Evolutionary conservation across 1,140 invertebrate species (phyloP).

Genomic region (Drosophila erecta): DNA sequence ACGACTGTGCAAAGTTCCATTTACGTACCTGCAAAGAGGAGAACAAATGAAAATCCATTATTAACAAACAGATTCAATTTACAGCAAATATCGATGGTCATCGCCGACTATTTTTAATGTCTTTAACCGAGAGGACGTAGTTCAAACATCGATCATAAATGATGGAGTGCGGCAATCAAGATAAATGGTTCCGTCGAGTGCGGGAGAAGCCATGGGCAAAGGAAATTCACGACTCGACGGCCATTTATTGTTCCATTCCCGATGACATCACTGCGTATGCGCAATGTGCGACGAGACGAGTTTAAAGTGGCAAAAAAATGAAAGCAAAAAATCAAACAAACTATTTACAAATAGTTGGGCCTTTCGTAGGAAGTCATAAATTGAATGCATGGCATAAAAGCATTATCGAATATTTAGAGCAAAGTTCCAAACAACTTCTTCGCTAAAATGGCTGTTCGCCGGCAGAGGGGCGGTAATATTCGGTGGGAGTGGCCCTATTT

Average conservation of each 20-base stretch:
- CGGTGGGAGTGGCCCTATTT: conserved; percentile 38
- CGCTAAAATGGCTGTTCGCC: conserved; percentile 5
- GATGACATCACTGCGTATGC: conserved; percentile 49
- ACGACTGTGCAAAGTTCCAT: not conserved
- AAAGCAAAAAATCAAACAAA: conserved; percentile 29
- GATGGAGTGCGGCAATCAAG: conserved; percentile 65
- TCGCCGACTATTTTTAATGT: conserved; percentile 30
- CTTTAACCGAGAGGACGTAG: conserved; percentile 23
- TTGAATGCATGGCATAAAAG: conserved; percentile 51
- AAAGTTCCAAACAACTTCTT: conserved; percentile 21
- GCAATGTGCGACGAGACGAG: conserved; percentile 29
- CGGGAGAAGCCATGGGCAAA: conserved; percentile 24
- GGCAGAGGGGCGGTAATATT: conserved; percentile 19
- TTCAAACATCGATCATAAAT: conserved; percentile 72
- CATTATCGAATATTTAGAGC: conserved; percentile 73
- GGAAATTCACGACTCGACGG: conserved; percentile 52
- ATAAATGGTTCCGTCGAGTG: conserved; percentile 62
- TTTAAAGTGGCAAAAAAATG: conserved; percentile 29
- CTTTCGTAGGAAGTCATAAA: conserved; percentile 47
- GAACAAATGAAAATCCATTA: conserved; percentile 1
- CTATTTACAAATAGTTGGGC: conserved; percentile 55
- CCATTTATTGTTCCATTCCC: conserved; percentile 11
- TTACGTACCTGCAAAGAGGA: conserved; percentile 58
- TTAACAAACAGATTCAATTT: conserved; percentile 34
- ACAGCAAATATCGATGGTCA: conserved; percentile 21